phyloP scores from a whole-genome alignment of 2,888 invertebrate genomes.

The Zaprionus lineosus region DNA sequence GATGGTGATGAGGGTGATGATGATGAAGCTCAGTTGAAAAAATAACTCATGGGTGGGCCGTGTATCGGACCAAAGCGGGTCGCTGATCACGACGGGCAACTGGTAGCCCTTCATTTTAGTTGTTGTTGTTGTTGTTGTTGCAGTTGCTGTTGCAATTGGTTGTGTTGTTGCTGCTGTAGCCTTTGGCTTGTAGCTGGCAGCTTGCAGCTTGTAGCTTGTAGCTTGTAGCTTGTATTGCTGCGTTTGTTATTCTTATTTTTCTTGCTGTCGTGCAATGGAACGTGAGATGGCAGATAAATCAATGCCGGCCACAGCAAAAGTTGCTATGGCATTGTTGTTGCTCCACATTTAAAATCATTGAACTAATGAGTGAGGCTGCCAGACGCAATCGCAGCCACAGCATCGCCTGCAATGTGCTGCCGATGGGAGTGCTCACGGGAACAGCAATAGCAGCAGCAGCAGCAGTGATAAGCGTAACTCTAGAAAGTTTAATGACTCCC shows the following conservation, averaged over 20 bases:
- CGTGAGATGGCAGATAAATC: conserved; percentile 76
- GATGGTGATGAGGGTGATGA: conserved; percentile 9
- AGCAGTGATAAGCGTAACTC: conserved; percentile 58
- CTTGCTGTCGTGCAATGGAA: conserved; percentile 47
- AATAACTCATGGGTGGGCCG: conserved; percentile 57
- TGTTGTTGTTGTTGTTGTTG: conserved; percentile 11
- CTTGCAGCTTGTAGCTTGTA: no score
- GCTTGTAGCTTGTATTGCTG: no score
- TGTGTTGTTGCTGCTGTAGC: no score
- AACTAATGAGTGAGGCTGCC: conserved; percentile 64
- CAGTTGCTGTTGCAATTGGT: conserved; percentile 22
- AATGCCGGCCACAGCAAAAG: conserved; percentile 56
- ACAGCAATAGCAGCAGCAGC: conserved; percentile 30
- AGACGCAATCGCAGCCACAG: conserved; percentile 21
- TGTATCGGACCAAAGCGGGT: conserved; percentile 46
- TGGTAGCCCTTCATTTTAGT: conserved; percentile 36
- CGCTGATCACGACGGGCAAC: conserved; percentile 64
- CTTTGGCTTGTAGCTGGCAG: no score
- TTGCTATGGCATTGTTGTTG: conserved; percentile 56
- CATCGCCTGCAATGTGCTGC: conserved; percentile 51
- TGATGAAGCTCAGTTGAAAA: conserved; percentile 50
- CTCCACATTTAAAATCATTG: conserved; percentile 63
- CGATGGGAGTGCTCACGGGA: conserved; percentile 20
- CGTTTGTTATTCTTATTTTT: conserved; percentile 9
- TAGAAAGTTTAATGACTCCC: conserved; percentile 67